These are phyloP conservation scores for Aphelocoma californica DNA, from an alignment of 2,797 vertebrate species.

Conservation along the genomic window DNA sequence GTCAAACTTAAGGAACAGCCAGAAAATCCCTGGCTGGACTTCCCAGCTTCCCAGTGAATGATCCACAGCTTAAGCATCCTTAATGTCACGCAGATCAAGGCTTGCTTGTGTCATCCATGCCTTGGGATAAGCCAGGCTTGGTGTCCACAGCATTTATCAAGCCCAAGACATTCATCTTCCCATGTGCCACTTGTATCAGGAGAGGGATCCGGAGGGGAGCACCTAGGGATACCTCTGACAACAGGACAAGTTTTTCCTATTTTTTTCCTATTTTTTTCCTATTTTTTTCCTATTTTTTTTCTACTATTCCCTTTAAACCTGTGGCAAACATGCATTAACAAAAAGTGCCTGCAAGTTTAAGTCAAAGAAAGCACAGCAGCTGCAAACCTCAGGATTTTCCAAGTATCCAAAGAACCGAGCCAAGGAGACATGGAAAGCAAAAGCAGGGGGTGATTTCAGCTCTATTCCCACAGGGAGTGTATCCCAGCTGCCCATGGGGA, in stretches of 20 bases:
- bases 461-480: neutral
- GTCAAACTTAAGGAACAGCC: neutral
- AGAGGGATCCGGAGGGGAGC: neutral
- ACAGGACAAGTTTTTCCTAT: neutral
- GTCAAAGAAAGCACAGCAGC: neutral
- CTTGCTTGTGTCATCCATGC: neutral
- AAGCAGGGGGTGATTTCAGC: neutral
- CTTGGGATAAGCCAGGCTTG: neutral
- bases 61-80: neutral
- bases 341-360: neutral
- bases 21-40: neutral
- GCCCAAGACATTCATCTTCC: neutral
- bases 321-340: neutral
- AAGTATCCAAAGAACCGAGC: neutral
- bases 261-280: neutral
- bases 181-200: neutral
- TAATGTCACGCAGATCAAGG: neutral
- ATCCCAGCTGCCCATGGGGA: neutral
- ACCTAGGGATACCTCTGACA: neutral
- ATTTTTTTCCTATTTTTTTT: neutral
- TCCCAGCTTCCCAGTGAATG: neutral
- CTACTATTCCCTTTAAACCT: neutral
- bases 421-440: neutral
- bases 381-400: neutral
- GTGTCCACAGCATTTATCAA: neutral